Evolutionary conservation across 2,113 vertebrate genomes (phyloP).

Genomic region (Atrichornis clamosus): DNA sequence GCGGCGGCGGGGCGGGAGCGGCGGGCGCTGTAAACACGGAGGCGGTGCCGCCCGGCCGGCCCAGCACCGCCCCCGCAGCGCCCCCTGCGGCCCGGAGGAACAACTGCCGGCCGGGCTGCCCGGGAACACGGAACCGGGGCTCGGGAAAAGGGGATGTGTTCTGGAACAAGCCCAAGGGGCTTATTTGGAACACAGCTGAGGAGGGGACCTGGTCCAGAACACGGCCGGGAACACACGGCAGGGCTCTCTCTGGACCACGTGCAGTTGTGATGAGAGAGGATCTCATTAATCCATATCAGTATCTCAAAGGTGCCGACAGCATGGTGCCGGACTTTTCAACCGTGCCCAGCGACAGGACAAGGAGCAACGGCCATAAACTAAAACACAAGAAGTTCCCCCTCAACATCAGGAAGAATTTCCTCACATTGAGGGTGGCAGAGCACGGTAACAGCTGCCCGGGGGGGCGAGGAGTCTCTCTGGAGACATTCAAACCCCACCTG

Average conservation of each 20-base stretch:
- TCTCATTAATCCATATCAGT: not conserved
- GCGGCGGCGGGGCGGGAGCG: not conserved
- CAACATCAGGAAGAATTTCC: not conserved
- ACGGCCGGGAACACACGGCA: accelerated
- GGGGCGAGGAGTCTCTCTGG: accelerated
- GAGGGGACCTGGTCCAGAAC: not conserved
- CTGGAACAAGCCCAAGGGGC: no score
- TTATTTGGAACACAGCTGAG: not conserved
- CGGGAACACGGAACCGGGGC: not conserved
- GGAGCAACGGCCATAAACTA: not conserved
- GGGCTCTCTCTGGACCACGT: not conserved
- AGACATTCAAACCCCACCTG: not conserved
- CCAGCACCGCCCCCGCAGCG: not conserved
- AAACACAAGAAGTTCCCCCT: not conserved
- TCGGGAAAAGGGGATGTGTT: not conserved
- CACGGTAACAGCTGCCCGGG: not conserved
- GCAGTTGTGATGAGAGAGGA: not conserved
- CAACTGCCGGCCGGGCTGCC: no score
- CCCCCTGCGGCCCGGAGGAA: not conserved
- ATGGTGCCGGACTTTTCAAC: not conserved
- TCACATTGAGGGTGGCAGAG: not conserved
- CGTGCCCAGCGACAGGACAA: accelerated
- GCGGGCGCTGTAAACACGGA: conserved; percentile 12
- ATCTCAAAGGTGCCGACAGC: not conserved
- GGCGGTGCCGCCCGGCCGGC: not conserved